These are phyloP conservation scores for Apeltes quadracus DNA, from an alignment of 2,113 vertebrate species.

Conservation along the genomic window DNA sequence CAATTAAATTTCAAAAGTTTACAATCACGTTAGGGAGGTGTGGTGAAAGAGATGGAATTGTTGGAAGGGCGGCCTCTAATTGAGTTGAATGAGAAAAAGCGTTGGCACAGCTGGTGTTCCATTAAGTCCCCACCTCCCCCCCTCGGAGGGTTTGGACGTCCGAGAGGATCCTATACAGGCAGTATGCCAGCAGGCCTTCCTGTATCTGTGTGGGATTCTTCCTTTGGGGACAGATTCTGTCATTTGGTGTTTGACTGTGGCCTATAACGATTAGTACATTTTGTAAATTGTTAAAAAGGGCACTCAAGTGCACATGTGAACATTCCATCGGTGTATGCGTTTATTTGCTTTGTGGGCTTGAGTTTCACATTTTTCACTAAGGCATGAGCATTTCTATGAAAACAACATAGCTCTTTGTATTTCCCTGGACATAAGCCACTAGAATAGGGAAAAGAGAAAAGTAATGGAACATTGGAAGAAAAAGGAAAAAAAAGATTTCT, in stretches of 20 bases:
- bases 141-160: constrained; percentile 63
- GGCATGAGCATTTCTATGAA: not conserved
- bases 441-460: constrained; percentile 8
- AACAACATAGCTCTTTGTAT: constrained; percentile 5
- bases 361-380: not conserved
- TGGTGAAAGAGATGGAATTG: constrained; percentile 47
- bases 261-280: constrained; percentile 6
- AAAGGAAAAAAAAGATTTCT: constrained; percentile 13
- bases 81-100: constrained; percentile 80
- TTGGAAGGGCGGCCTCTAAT: constrained; percentile 71
- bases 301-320: not conserved
- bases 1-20: constrained; percentile 77
- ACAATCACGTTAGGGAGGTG: constrained; percentile 75
- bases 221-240: constrained; percentile 29
- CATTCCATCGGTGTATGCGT: not conserved
- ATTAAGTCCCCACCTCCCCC: constrained; percentile 66
- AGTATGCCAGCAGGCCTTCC: constrained; percentile 55
- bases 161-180: constrained; percentile 49
- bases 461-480: constrained; percentile 5
- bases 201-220: constrained; percentile 48
- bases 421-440: not conserved
- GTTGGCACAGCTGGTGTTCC: constrained; percentile 78
- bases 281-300: constrained; percentile 4
- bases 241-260: constrained; percentile 27
- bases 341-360: not conserved